Conservation (phyloP, 2,888 invertebrate genomes). For the Hemaris fuciformis region DNA sequence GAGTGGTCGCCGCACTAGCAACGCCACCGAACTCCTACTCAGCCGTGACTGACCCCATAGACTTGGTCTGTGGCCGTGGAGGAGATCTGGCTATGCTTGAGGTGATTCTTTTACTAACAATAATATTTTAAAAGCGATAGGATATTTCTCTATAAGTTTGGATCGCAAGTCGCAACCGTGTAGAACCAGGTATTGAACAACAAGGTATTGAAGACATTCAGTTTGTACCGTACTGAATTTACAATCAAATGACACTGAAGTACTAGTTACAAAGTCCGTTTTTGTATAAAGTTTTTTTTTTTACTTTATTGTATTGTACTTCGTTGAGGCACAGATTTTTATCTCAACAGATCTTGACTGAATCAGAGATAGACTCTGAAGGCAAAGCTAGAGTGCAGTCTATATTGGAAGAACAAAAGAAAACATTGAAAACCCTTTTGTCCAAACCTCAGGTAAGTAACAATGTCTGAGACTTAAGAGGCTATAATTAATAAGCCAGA, state of each 20-base stretch:
- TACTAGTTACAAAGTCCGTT: too few species aligned
- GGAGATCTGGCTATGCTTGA: slow-evolving; percentile 90
- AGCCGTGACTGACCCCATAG: slow-evolving; percentile 89
- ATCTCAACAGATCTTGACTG: slow-evolving; percentile 79
- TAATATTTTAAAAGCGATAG: background rate
- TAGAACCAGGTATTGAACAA: too few species aligned
- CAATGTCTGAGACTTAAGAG: too few species aligned
- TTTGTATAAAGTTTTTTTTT: too few species aligned
- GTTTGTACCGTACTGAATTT: too few species aligned
- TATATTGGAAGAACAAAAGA: slow-evolving; percentile 88
- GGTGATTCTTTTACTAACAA: slow-evolving; percentile 46
- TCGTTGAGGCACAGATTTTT: too few species aligned
- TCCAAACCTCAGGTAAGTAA: slow-evolving; percentile 87
- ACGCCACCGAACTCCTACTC: slow-evolving; percentile 92
- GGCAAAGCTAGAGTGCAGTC: slow-evolving; percentile 83
- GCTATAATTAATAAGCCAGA: too few species aligned
- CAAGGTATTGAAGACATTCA: too few species aligned
- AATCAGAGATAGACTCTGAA: slow-evolving; percentile 83
- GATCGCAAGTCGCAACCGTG: too few species aligned
- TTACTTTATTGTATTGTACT: too few species aligned
- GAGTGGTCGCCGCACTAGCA: slow-evolving; percentile 80
- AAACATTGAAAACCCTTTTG: slow-evolving; percentile 87
- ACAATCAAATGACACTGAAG: too few species aligned
- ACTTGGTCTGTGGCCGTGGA: slow-evolving; percentile 89
- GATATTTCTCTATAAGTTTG: too few species aligned